Base-by-base conservation (phyloP, 2,797 vertebrate genomes). In the Protonibea diacanthus region DNA sequence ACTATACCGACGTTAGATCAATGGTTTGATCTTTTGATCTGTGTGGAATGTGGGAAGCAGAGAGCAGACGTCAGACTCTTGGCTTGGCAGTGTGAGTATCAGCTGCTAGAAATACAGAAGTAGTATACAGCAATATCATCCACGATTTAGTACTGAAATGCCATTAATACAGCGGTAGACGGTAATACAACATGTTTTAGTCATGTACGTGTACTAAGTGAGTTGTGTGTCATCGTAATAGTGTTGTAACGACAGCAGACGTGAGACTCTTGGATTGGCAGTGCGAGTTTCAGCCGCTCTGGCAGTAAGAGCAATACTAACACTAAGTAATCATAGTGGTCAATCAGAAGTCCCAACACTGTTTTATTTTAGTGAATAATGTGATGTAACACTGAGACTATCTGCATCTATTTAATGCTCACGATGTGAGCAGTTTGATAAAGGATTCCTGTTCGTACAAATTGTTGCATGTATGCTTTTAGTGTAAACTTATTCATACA, bases 191-290 rank as follows among this genome's bases (percentile, higher is more conserved):
- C 29, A 51, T 69, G 40, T 62, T 68, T 63, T 75, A 23, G 56
- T 74, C 27, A 60, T 61, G 27, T 70, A 27, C 18, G 40, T 60
- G 23, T 79, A 65, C 49, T 67, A 52, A 47, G 56, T 57, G 49
- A 67, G 74, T 77, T 76, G 58, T 74, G 61, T 76, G 55, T 78
- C 21, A 57, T 74, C 23, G 75, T 74, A 80, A 44, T 76, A 71
- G 74, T 83, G 71, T 86, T 49, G 55, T 77, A 78, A 86, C 76
- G 77, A 87, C 89, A 89, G 92, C 92, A 90, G 93, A 92, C 91
- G 58, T 92, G 90, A 93, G 88, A 93, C 92, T 93, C 92, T 89
- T 91, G 88, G 88, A 92, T 80, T 92, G 93, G 93, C 93, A 94
- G 93, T 93, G 72, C 88, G 92, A 94, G 93, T 92, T 92, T 91